Evolutionary conservation across 2,113 vertebrate genomes (phyloP).

Genomic region (Cyprinus carpio): DNA sequence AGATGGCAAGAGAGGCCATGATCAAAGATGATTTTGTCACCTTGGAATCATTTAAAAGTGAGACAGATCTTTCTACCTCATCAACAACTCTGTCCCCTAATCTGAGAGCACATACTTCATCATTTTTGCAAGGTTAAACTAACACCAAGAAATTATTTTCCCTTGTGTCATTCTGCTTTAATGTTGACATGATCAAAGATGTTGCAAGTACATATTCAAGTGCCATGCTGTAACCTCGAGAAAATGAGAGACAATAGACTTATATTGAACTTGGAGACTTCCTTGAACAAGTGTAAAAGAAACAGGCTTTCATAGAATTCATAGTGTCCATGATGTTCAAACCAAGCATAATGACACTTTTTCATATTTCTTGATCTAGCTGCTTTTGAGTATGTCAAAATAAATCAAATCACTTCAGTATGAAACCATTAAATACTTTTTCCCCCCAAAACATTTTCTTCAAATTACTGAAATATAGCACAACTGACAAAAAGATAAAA

Average conservation of each 20-base stretch:
- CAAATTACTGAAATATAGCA: neutral
- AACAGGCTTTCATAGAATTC: neutral
- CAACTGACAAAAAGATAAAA: neutral
- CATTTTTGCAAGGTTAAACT: neutral
- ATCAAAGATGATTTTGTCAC: neutral
- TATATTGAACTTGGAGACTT: neutral
- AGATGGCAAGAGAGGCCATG: neutral
- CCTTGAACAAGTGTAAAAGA: neutral
- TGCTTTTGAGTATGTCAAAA: neutral
- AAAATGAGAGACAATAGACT: too few species aligned
- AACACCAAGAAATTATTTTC: neutral
- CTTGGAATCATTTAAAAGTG: neutral
- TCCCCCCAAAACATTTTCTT: neutral
- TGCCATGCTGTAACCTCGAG: too few species aligned
- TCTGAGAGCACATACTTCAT: neutral
- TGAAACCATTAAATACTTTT: neutral
- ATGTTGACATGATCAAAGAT: too few species aligned
- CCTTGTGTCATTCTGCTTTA: too few species aligned
- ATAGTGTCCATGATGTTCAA: neutral
- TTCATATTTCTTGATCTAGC: neutral
- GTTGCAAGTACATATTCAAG: too few species aligned
- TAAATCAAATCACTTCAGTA: neutral
- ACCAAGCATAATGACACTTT: neutral
- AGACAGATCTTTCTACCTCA: neutral
- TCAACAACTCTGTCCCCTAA: neutral